phyloP scores from a whole-genome alignment of 1,140 invertebrate species.

The Drosophila subpulchrella region DNA sequence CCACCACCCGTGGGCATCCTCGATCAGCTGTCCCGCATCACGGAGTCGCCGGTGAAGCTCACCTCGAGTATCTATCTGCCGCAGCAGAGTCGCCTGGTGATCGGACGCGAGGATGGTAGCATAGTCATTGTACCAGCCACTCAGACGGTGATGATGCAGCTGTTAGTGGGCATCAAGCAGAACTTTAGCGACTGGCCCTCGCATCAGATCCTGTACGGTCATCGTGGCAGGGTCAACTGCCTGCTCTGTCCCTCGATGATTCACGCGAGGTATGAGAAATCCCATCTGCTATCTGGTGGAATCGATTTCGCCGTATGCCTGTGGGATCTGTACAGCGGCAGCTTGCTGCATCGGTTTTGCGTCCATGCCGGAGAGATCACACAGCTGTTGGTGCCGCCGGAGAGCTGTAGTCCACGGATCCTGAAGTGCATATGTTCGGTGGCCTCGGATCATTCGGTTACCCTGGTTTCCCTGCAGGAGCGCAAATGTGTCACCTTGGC shows the following conservation, averaged over 20 bases:
- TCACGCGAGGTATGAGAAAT: slow-evolving; percentile 95
- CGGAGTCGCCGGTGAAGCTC: slow-evolving; percentile 89
- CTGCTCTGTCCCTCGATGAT: slow-evolving; percentile 97
- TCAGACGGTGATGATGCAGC: slow-evolving; percentile 96
- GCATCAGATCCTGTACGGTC: slow-evolving; percentile 95
- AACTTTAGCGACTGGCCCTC: slow-evolving; percentile 95
- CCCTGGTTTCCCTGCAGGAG: slow-evolving; percentile 96
- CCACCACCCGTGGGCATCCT: slow-evolving; percentile 95
- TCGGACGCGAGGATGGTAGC: slow-evolving; percentile 97
- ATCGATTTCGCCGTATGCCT: slow-evolving; percentile 99
- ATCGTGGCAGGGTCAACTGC: slow-evolving; percentile 97
- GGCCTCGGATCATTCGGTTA: slow-evolving; percentile 98
- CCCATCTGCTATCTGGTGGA: slow-evolving; percentile 96
- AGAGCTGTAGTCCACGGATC: slow-evolving; percentile 95
- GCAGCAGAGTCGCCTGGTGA: slow-evolving; percentile 95
- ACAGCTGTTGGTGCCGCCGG: slow-evolving; percentile 95
- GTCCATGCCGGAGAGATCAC: slow-evolving; percentile 97
- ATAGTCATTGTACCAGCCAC: slow-evolving; percentile 99
- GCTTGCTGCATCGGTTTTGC: slow-evolving; percentile 96
- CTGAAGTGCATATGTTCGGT: slow-evolving; percentile 98
- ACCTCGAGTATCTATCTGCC: slow-evolving; percentile 97
- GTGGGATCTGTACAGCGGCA: slow-evolving; percentile 97
- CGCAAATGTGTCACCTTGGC: slow-evolving; percentile 97
- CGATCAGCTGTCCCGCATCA: slow-evolving; percentile 92
- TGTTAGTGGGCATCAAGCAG: slow-evolving; percentile 95